phyloP scores from a whole-genome alignment of 2,888 invertebrate genomes.

The Drosophila picticornis region DNA sequence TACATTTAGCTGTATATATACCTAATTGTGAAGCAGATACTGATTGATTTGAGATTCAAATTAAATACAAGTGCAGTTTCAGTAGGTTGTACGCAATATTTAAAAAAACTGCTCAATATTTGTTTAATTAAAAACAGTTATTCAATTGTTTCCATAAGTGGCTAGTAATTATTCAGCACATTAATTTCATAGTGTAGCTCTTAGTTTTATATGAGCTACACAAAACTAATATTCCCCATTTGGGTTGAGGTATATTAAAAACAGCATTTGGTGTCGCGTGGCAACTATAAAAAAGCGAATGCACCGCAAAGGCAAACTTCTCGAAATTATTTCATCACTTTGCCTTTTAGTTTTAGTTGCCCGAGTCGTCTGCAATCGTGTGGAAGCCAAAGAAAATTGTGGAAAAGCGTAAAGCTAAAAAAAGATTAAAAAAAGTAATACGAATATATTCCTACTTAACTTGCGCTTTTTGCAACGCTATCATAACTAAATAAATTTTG shows the following conservation, averaged over 20 bases:
- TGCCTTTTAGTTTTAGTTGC: slow-evolving; percentile 62
- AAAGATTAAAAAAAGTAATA: not conserved
- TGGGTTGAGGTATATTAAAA: not conserved
- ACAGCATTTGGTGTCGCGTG: slow-evolving; percentile 23
- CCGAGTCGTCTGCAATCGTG: slow-evolving; percentile 71
- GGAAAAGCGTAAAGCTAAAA: slow-evolving; percentile 28
- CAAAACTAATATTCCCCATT: slow-evolving; percentile 20
- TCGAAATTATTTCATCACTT: slow-evolving; percentile 68
- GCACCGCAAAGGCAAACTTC: slow-evolving; percentile 74
- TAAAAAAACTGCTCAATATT: not conserved
- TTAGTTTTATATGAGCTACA: not conserved
- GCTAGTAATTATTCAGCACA: not conserved
- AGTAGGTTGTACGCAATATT: not conserved
- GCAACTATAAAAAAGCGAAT: slow-evolving; percentile 62
- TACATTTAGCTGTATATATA: not conserved
- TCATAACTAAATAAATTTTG: slow-evolving; percentile 24
- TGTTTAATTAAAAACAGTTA: not conserved
- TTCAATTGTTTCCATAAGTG: fast-evolving
- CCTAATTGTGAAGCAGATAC: not conserved
- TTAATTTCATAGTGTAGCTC: not conserved
- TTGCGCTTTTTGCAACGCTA: slow-evolving; percentile 1
- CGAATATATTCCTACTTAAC: slow-evolving; percentile 9
- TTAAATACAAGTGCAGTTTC: not conserved
- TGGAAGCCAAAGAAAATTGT: slow-evolving; percentile 61
- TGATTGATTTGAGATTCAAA: not conserved